Base-by-base conservation (phyloP, 1,140 invertebrate genomes). In the Ctenoplectra terminalis region DNA sequence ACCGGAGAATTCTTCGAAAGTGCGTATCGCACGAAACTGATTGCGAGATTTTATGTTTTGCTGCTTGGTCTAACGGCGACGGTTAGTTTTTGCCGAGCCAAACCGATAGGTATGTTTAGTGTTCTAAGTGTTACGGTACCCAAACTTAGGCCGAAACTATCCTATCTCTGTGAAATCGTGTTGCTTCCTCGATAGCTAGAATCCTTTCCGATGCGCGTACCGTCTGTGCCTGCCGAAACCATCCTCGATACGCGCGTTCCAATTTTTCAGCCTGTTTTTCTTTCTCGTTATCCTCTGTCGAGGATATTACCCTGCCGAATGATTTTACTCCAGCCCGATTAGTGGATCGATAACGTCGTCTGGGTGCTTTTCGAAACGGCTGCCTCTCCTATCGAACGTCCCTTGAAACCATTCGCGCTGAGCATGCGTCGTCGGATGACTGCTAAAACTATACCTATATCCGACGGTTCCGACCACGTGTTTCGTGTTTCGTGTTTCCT, bases 341-440 rank as follows among this genome's bases (percentile, higher is more conserved):
- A 43, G 48, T 20, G 40, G 69, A 73, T 80, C 70, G 77, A 66
- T 81, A 74, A 48, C 37, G 37, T 58, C 26, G 40, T 75, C 40
- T 75, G 37, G 29, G 40, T 50, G n/a, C 29, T 46, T 46, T 75
- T 58, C 5, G 61, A 56, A 58, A 54, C 48, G 11, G 43, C 63
- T 72, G 40, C 26, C 34, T 26, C 34, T 29, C 17, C 26, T 81
- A 81, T 81, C 34, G 78, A 81, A 46, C 78, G 37, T 50, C 13
- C 23, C 23, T 8, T 26, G 13, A 48, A 40, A 60, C 46, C 43
- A n/a, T n/a, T n/a, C n/a, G 11, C 2, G 26, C 15, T 58, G 77
- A n/a, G 77, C 77, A 73, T 73, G 77, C 77, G 77, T 60, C 20
- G 2, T 60, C 17, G 23, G n/a, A 40, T 8, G 6, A 50, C 43